A percentile compares a stretch with the other conserved stretches of the same genome.
Evolutionary conservation across 53 echinoderm and acorn worm species (phyloP).

Genomic region (Hippasteria phrygiana): DNA sequence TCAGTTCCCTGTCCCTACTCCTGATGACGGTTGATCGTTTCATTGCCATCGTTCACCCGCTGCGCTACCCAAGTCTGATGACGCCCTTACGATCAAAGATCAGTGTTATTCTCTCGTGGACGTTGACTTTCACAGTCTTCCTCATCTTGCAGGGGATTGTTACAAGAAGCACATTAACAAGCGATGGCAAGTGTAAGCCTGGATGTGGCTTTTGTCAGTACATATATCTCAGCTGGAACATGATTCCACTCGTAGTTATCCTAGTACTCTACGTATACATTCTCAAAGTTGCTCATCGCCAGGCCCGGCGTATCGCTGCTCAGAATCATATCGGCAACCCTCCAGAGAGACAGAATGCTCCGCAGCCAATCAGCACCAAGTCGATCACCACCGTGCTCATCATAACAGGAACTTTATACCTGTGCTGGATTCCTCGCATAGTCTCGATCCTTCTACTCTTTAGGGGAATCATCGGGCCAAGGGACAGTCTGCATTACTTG

Average conservation of each 20-base stretch:
- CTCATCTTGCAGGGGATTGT: background rate
- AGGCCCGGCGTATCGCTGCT: background rate
- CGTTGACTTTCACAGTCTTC: background rate
- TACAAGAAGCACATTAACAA: no score
- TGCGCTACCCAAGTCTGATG: background rate
- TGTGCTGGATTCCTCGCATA: background rate
- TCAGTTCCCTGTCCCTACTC: background rate
- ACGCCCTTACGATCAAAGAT: background rate
- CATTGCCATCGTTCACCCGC: background rate
- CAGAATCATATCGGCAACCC: no score
- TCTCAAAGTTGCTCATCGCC: background rate
- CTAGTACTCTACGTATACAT: background rate
- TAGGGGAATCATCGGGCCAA: no score
- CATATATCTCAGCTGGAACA: no score
- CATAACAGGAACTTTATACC: background rate
- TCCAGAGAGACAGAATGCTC: no score
- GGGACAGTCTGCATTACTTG: background rate
- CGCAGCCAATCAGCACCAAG: no score
- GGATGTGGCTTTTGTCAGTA: no score
- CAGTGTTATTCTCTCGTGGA: background rate
- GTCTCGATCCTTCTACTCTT: background rate
- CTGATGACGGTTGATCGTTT: background rate
- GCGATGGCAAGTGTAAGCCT: no score
- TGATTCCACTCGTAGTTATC: background rate
- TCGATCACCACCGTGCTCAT: constrained; percentile 5